These are phyloP conservation scores for Tolmerus cingulatus DNA, from an alignment of 2,888 invertebrate genomes.

Conservation along the genomic window DNA sequence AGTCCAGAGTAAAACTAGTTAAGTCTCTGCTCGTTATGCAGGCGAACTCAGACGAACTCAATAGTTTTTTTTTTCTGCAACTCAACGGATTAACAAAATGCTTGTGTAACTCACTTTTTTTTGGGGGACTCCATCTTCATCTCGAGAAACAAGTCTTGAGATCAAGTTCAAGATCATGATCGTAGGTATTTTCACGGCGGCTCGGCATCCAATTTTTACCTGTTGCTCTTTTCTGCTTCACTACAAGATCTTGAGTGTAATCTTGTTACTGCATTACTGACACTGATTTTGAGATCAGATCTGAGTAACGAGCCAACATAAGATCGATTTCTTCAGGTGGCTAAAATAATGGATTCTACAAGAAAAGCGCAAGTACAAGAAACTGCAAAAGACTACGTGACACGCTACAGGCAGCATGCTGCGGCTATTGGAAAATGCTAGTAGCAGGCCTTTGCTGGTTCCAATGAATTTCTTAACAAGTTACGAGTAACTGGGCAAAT, in stretches of 20 bases:
- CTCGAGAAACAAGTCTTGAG: not conserved
- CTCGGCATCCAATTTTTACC: not conserved
- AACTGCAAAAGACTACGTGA: not conserved
- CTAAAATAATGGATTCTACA: not conserved
- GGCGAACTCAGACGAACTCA: not conserved
- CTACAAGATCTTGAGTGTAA: not conserved
- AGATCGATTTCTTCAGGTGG: not conserved
- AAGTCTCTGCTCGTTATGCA: not conserved
- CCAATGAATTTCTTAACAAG: not conserved
- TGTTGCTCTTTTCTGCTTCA: not conserved
- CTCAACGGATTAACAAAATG: not conserved
- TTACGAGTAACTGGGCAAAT: not conserved
- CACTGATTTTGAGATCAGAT: not conserved
- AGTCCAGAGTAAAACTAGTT: not conserved
- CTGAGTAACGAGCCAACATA: not conserved
- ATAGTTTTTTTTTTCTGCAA: not conserved
- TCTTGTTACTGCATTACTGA: not conserved
- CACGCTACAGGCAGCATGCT: not conserved
- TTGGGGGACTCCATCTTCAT: not conserved
- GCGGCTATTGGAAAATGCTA: not conserved
- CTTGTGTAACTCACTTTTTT: slow-evolving; percentile 18
- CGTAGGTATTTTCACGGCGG: not conserved
- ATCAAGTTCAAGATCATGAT: slow-evolving; percentile 37
- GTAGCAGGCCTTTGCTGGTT: not conserved
- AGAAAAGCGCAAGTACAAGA: not conserved